phyloP scores from a whole-genome alignment of 2,888 invertebrate species.

The Drosophila dives region DNA sequence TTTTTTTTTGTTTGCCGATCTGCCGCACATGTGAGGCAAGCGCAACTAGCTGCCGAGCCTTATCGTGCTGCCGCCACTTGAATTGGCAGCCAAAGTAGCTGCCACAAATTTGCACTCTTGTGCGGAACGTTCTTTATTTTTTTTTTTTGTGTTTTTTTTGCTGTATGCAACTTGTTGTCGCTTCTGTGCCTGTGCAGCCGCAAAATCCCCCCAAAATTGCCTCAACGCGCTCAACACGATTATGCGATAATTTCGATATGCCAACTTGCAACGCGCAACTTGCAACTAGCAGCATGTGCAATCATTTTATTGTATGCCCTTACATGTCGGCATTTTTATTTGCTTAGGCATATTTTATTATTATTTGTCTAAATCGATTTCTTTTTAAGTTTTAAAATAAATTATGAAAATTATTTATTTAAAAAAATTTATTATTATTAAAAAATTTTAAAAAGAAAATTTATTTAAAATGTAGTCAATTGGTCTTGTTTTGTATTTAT shows the following conservation, averaged over 20 bases:
- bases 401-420: not conserved
- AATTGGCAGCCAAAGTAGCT: conserved; percentile 46
- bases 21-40: conserved; percentile 32
- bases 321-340: not conserved
- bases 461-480: not conserved
- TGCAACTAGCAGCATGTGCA: conserved; percentile 61
- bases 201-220: conserved; percentile 38
- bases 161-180: conserved; percentile 47
- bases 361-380: not conserved
- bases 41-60: conserved; percentile 1
- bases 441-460: not conserved
- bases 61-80: conserved; percentile 18
- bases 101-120: conserved; percentile 73
- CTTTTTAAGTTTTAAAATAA: not conserved
- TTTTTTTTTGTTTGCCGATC: conserved; percentile 32
- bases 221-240: conserved; percentile 56
- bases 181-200: conserved; percentile 43
- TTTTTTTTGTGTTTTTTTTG: conserved; percentile 2
- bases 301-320: conserved; percentile 27
- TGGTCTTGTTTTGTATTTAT: no score
- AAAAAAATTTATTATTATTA: no score
- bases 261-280: conserved; percentile 27
- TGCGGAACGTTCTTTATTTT: conserved; percentile 41
- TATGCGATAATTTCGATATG: conserved; percentile 60
- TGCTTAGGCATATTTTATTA: not conserved